Evolutionary conservation across 2,113 vertebrate species (phyloP).

Genomic region (Parus major): DNA sequence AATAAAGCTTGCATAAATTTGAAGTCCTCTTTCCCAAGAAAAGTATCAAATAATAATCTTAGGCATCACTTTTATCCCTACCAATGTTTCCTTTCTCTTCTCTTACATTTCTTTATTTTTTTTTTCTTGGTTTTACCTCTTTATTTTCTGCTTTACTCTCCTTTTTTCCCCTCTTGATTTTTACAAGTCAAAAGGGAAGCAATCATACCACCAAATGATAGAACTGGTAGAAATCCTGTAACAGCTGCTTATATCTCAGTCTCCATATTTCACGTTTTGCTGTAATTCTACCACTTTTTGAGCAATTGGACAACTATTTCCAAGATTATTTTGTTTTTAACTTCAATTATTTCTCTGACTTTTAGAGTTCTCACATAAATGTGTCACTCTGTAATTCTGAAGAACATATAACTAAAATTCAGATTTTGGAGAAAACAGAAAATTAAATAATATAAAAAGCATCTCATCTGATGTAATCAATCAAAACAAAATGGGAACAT

Average conservation of each 20-base stretch:
- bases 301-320: background rate
- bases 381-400: background rate
- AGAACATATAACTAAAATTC: background rate
- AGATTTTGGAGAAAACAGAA: background rate
- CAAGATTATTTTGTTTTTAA: background rate
- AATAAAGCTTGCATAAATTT: background rate
- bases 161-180: background rate
- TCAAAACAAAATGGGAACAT: background rate
- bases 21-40: background rate
- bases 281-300: background rate
- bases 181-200: background rate
- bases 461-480: background rate
- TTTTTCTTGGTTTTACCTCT: background rate
- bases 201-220: background rate
- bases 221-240: background rate
- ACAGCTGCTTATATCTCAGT: background rate
- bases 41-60: background rate
- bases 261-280: background rate
- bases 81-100: background rate
- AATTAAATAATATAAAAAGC: background rate
- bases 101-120: background rate
- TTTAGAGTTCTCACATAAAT: background rate
- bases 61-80: background rate
- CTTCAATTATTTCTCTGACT: background rate
- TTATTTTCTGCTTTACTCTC: background rate